Evolutionary conservation across 2,113 vertebrate genomes (phyloP).

Genomic region (Siniperca chuatsi): DNA sequence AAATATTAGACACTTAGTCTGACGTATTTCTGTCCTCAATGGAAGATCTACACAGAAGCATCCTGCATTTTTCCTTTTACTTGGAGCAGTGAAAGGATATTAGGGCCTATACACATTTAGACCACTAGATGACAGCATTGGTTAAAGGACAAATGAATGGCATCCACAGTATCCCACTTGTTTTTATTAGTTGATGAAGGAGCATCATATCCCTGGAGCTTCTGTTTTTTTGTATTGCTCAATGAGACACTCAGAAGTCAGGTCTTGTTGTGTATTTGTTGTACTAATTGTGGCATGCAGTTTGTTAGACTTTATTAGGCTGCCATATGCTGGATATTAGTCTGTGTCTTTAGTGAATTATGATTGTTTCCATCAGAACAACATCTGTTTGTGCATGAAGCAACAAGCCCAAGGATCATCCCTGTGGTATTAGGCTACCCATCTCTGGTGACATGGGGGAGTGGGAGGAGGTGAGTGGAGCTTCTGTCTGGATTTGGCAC

Average conservation of each 20-base stretch:
- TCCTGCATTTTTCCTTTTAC: not conserved
- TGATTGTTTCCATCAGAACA: slow-evolving; percentile 43
- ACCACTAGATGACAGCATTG: slow-evolving; percentile 79
- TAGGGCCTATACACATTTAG: slow-evolving; percentile 1
- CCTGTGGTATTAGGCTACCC: slow-evolving; percentile 11
- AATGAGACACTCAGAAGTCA: slow-evolving; percentile 21
- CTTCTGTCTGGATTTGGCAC: slow-evolving; percentile 34
- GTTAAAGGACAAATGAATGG: slow-evolving; percentile 29
- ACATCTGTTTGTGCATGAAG: slow-evolving; percentile 50
- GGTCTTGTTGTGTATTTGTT: slow-evolving; percentile 35
- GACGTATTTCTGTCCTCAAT: not conserved
- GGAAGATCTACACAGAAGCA: not conserved
- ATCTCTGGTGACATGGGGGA: slow-evolving; percentile 37
- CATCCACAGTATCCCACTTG: not conserved
- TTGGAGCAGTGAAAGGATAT: not conserved
- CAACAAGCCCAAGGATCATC: slow-evolving; percentile 34
- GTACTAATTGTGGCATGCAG: slow-evolving; percentile 19
- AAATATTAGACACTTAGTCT: not conserved
- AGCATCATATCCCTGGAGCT: slow-evolving; percentile 4
- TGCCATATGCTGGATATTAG: slow-evolving; percentile 53
- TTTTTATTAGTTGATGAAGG: slow-evolving; percentile 1
- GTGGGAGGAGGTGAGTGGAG: slow-evolving; percentile 9
- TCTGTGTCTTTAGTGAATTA: slow-evolving; percentile 40
- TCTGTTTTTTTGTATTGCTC: slow-evolving; percentile 16
- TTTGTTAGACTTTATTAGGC: slow-evolving; percentile 41